Base-by-base conservation (phyloP, 2,113 vertebrate genomes). In the Nanorana parkeri region DNA sequence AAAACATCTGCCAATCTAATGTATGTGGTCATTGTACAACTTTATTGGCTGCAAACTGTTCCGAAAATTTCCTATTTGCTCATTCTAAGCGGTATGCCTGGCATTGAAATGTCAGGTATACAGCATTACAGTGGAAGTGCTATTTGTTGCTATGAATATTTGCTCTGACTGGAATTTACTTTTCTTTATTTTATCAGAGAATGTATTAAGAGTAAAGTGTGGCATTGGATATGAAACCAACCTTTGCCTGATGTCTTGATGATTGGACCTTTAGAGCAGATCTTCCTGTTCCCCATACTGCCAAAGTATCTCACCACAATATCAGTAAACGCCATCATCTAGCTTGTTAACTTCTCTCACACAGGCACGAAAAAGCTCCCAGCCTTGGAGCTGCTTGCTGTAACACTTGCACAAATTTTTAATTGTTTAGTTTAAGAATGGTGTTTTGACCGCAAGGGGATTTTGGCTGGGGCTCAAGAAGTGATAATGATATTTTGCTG, bases 401-500 rank as follows among this genome's bases (percentile, higher is more conserved):
- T 89, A 90, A 90, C 91, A 90, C 91, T 92, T 83, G 89, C 91
- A 90, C 92, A 92, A 91, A 92, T 93, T 92, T 92, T 90, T 94
- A 93, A 94, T 94, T 94, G 92, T 94, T 94, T 93, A 92, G 92
- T 91, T 94, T 94, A 92, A 93, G 93, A 94, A 93, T 92, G 91
- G 92, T 94, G 93, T 94, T 95, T 94, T 94, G 94, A 95, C 94
- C 92, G 88, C 91, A 89, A 91, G 89, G 93, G 92, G 93, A 91
- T 94, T 94, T 93, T 94, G 93, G 93, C 94, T 92, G 89, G 88
- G 89, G 89, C 91, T 93, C 93, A 94, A 93, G 91, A 92, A 90
- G 93, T 93, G 94, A 95, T 95, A 95, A 94, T 94, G 94, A 93
- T 94, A 94, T 94, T 93, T 93, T 84, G 88, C 92, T 94, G 94